Percentiles rank a stretch among this genome's conserved stretches.
Evolutionary conservation across 2,113 vertebrate genomes (phyloP).

Genomic region (Austrofundulus limnaeus): DNA sequence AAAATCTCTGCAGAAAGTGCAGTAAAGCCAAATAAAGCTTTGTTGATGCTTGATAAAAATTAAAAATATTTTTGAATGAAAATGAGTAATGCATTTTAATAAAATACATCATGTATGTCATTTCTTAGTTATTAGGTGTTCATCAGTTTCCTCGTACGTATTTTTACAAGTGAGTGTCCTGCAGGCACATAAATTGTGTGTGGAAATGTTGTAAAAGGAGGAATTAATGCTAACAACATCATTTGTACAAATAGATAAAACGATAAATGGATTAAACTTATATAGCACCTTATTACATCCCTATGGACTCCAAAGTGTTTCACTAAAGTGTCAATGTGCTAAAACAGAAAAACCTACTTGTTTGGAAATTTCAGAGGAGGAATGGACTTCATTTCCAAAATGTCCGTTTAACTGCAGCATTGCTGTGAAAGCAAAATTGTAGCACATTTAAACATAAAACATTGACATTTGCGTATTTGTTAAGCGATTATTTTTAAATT

Average conservation of each 20-base stretch:
- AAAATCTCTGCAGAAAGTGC: neutral
- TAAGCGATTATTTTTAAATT: too few relatives aligned
- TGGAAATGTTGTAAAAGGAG: neutral
- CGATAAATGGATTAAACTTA: too few relatives aligned
- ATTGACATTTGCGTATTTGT: neutral
- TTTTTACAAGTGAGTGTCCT: too few relatives aligned
- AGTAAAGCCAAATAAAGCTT: neutral
- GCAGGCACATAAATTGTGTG: too few relatives aligned
- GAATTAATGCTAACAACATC: neutral
- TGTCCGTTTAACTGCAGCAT: slow-evolving; percentile 87
- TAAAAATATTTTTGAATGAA: neutral
- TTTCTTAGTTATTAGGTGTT: too few relatives aligned
- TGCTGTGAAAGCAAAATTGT: slow-evolving; percentile 82
- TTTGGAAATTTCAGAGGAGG: slow-evolving; percentile 86
- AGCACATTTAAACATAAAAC: neutral
- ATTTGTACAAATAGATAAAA: too few relatives aligned
- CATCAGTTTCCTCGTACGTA: too few relatives aligned
- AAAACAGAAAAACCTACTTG: slow-evolving; percentile 81
- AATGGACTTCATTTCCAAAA: slow-evolving; percentile 86
- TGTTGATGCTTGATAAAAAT: neutral
- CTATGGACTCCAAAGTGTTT: too few relatives aligned
- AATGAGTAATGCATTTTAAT: neutral
- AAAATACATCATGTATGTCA: neutral
- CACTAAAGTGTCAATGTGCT: neutral
- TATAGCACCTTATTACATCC: too few relatives aligned